phyloP scores from a whole-genome alignment of 2,797 vertebrate genomes.

The Xerus rutilus region DNA sequence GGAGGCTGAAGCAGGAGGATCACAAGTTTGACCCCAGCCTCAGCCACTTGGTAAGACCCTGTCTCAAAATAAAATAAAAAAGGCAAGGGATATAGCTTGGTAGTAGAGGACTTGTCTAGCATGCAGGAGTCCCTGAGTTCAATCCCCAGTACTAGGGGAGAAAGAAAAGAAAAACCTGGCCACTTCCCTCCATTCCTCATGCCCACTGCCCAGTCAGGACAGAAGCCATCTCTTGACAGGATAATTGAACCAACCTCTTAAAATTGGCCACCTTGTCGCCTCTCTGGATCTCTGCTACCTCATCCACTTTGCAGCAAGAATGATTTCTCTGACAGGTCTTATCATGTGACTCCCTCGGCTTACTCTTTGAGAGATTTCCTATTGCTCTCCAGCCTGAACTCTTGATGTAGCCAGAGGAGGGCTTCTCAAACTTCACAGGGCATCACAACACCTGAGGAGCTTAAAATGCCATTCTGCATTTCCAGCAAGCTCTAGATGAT shows the following conservation, averaged over 20 bases:
- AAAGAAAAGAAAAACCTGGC: too few species aligned
- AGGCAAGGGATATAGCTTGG: background rate
- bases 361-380: background rate
- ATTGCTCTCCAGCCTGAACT: background rate
- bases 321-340: background rate
- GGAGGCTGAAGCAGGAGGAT: background rate
- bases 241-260: background rate
- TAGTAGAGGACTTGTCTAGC: background rate
- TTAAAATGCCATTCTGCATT: background rate
- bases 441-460: background rate
- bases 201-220: background rate
- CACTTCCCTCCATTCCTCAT: background rate
- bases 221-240: background rate
- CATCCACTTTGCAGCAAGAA: background rate
- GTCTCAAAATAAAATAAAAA: background rate
- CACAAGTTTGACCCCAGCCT: background rate
- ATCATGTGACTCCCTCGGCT: background rate
- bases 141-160: background rate
- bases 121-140: background rate
- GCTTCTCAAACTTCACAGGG: background rate
- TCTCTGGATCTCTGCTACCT: background rate
- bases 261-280: background rate
- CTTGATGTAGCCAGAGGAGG: background rate
- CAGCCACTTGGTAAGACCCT: background rate
- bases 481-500: background rate